Evolutionary conservation across 2,113 vertebrate species (phyloP).

Genomic region (Pelecanoides urinatrix): DNA sequence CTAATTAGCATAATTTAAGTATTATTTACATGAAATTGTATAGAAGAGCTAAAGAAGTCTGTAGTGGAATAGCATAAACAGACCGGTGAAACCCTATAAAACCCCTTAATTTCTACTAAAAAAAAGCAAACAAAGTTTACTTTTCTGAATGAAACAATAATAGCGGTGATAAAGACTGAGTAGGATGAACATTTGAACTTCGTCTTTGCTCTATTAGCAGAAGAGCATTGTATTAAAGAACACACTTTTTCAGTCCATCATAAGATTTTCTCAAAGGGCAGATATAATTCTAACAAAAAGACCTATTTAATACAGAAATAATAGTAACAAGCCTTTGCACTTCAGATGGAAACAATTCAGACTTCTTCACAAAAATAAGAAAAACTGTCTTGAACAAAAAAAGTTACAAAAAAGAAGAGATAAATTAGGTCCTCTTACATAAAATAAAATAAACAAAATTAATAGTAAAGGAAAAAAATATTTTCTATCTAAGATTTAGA

Average conservation of each 20-base stretch:
- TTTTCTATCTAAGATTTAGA: neutral
- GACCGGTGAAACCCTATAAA: neutral
- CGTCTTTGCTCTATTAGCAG: neutral
- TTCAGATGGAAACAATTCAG: neutral
- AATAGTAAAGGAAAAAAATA: neutral
- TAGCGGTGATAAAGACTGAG: neutral
- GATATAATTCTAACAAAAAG: neutral
- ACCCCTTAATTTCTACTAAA: neutral
- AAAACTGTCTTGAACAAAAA: neutral
- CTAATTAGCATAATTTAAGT: neutral
- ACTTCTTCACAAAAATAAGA: neutral
- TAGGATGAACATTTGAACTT: neutral
- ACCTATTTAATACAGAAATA: neutral
- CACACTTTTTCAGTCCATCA: neutral
- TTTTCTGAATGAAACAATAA: neutral
- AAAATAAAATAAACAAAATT: neutral
- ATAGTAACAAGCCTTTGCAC: neutral
- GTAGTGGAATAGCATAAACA: neutral
- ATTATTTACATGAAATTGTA: neutral
- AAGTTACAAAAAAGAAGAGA: neutral
- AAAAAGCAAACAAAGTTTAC: rapidly evolving
- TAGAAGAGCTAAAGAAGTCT: neutral
- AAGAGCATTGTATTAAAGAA: neutral
- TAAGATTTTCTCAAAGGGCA: neutral
- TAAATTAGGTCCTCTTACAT: neutral